phyloP scores from a whole-genome alignment of 2,888 invertebrate species.

The Mythimna ferrago region DNA sequence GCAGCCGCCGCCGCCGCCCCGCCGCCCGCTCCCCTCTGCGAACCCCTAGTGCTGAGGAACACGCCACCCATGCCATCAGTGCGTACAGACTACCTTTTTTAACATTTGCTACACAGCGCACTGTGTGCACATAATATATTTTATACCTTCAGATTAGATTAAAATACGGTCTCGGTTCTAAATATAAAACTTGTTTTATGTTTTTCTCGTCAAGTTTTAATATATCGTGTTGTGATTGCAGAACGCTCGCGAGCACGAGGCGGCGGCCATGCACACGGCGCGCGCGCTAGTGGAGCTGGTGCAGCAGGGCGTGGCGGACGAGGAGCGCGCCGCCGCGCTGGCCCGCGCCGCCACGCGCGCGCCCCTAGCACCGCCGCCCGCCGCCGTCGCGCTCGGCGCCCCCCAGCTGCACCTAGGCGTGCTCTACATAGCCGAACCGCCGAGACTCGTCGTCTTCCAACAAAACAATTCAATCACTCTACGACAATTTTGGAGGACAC shows the following conservation, averaged over 20 bases:
- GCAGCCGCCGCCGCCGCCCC: constrained; percentile 63
- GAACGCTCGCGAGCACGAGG: constrained; percentile 86
- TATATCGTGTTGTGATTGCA: constrained; percentile 57
- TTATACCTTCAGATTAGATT: too few relatives aligned
- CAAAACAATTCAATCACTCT: constrained; percentile 88
- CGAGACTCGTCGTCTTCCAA: constrained; percentile 84
- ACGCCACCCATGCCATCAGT: constrained; percentile 81
- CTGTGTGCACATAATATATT: too few relatives aligned
- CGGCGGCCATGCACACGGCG: constrained; percentile 84
- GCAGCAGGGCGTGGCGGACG: constrained; percentile 83
- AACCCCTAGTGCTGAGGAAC: constrained; percentile 77
- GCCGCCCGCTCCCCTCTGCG: constrained; percentile 71
- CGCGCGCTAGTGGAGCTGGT: constrained; percentile 87
- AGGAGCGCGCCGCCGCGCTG: constrained; percentile 82
- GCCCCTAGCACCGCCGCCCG: constrained; percentile 82
- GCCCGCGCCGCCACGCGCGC: constrained; percentile 86
- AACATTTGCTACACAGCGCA: neutral
- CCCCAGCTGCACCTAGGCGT: constrained; percentile 88
- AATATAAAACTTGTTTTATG: neutral
- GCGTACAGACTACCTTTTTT: constrained; percentile 31
- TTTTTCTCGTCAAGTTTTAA: neutral
- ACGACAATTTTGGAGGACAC: constrained; percentile 90
- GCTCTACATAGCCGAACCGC: constrained; percentile 83
- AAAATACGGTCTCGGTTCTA: neutral
- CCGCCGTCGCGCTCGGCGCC: constrained; percentile 87